Percentiles rank a stretch among this genome's conserved stretches.
Conservation (phyloP, 92 coral and sea anemone species). For the Phenganax stokvisi region DNA sequence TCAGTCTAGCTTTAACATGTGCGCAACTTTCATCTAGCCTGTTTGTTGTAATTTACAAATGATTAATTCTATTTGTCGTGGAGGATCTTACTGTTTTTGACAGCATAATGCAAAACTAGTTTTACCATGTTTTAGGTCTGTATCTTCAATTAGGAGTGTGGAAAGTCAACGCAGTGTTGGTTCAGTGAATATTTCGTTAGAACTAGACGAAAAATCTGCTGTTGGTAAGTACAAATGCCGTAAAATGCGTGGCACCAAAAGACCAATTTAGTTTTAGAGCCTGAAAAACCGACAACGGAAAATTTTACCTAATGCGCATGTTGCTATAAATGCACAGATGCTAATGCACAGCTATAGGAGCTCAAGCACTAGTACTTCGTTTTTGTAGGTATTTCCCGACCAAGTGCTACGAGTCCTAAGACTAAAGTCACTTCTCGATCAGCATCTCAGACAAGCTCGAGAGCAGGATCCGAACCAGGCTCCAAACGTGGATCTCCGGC, state of each 20-base stretch:
- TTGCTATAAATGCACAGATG: too few species aligned
- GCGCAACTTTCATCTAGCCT: too few species aligned
- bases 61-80: neutral
- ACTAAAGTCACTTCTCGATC: constrained; percentile 65
- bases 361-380: neutral
- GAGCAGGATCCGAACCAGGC: constrained; percentile 72
- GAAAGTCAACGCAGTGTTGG: constrained; percentile 89
- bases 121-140: constrained; percentile 54
- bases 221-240: constrained; percentile 20
- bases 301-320: too few species aligned
- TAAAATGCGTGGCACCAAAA: too few species aligned
- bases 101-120: neutral
- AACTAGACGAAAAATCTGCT: constrained; percentile 61
- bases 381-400: constrained; percentile 47
- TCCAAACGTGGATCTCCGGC: constrained; percentile 79
- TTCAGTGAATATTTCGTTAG: constrained; percentile 64
- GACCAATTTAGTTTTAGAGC: too few species aligned
- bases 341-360: neutral
- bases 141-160: constrained; percentile 50
- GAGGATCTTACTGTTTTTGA: neutral
- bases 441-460: constrained; percentile 68
- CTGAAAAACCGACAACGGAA: too few species aligned
- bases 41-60: too few species aligned
- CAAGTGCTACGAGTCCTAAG: constrained; percentile 65
- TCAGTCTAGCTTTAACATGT: neutral